These are phyloP conservation scores for Bubo bubo DNA, from an alignment of 2,113 vertebrate genomes.

Conservation along the genomic window DNA sequence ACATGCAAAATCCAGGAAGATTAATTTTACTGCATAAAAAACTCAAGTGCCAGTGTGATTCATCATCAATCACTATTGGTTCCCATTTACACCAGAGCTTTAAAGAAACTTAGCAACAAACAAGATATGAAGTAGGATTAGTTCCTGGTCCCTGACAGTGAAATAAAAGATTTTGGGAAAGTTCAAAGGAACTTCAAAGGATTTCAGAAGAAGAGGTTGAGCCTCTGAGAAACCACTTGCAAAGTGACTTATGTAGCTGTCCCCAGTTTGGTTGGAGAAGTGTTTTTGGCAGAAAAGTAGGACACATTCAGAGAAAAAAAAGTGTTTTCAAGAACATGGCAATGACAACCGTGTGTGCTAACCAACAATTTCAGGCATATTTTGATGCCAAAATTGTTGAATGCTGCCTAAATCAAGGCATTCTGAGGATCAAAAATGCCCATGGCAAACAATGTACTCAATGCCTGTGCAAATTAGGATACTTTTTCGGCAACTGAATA, in stretches of 20 bases:
- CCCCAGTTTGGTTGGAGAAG: not conserved
- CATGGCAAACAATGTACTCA: not conserved
- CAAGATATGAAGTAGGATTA: not conserved
- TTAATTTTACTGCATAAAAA: constrained; percentile 35
- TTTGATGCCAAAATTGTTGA: not conserved
- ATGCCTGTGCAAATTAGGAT: not conserved
- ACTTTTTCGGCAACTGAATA: not conserved
- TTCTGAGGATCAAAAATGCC: not conserved
- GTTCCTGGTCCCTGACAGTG: not conserved
- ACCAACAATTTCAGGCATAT: not conserved
- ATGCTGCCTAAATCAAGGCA: not conserved
- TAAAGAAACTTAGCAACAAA: not conserved
- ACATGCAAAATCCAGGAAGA: not conserved
- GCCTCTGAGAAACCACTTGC: not conserved
- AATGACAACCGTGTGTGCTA: not conserved
- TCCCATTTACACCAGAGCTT: not conserved
- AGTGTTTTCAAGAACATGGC: not conserved
- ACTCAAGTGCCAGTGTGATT: not conserved
- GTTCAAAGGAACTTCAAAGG: not conserved
- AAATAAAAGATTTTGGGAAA: not conserved
- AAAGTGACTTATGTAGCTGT: not conserved
- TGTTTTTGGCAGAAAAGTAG: not conserved
- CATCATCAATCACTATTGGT: not conserved
- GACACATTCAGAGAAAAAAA: not conserved
- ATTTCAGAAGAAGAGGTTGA: not conserved